These are phyloP conservation scores for Cyrtorhinus lividipennis DNA, from an alignment of 1,140 invertebrate genomes.

Conservation along the genomic window DNA sequence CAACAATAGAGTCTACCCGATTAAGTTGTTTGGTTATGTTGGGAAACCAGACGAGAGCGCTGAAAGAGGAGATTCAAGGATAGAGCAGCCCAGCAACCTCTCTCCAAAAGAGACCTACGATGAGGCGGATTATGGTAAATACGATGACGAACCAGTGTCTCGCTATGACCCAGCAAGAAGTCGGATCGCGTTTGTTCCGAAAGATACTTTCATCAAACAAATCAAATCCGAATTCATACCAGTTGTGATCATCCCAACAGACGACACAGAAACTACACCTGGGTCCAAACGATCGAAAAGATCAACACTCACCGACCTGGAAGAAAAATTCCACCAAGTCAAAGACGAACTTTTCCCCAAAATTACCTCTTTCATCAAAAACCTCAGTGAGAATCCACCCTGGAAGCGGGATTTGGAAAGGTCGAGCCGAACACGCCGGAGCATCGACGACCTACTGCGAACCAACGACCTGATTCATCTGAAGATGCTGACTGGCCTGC, in stretches of 20 bases:
- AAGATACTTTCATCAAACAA: neutral
- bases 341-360: neutral
- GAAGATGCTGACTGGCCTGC: too few species aligned
- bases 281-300: neutral
- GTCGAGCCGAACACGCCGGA: neutral
- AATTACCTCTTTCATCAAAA: neutral
- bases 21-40: slow-evolving; percentile 6
- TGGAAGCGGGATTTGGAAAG: neutral
- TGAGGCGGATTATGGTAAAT: neutral
- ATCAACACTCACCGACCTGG: neutral
- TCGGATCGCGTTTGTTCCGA: neutral
- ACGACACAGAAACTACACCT: neutral
- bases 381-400: neutral
- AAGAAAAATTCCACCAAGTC: neutral
- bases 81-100: neutral
- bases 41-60: neutral
- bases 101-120: neutral
- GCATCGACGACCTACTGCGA: neutral
- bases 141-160: neutral
- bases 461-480: neutral
- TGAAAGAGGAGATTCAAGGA: neutral
- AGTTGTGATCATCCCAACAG: neutral
- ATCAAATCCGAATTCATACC: neutral
- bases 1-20: slow-evolving; percentile 10
- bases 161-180: neutral